Conservation (phyloP, 2,888 invertebrate species). For the Chymomyza amoena region DNA sequence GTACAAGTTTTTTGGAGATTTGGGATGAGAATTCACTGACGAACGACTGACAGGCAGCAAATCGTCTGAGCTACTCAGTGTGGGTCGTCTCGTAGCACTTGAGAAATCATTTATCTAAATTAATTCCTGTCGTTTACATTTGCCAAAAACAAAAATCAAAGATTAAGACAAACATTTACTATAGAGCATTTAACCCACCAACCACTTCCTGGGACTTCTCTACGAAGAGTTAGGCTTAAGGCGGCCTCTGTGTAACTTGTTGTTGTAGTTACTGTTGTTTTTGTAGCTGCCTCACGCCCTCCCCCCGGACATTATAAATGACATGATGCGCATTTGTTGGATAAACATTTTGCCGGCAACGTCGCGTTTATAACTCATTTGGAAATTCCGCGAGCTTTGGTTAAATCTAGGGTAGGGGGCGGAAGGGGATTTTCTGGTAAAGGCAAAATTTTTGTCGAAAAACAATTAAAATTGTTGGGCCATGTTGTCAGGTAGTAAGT, state of each 20-base stretch:
- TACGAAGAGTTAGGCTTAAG: neutral
- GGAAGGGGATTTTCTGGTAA: slow-evolving; percentile 15
- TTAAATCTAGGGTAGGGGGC: slow-evolving; percentile 23
- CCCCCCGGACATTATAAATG: slow-evolving; percentile 67
- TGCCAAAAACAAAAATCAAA: slow-evolving; percentile 78
- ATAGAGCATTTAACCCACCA: slow-evolving; percentile 50
- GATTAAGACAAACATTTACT: slow-evolving; percentile 79
- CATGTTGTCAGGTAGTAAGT: neutral
- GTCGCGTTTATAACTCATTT: slow-evolving; percentile 76
- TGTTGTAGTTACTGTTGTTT: neutral
- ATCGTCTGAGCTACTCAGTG: slow-evolving; percentile 50
- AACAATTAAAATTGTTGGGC: slow-evolving; percentile 74
- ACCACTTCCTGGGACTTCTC: slow-evolving; percentile 19
- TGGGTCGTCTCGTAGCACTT: slow-evolving; percentile 58
- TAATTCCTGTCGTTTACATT: slow-evolving; percentile 80
- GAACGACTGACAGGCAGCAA: slow-evolving; percentile 67
- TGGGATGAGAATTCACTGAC: slow-evolving; percentile 1
- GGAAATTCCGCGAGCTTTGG: slow-evolving; percentile 68
- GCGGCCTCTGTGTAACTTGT: neutral
- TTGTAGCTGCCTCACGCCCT: neutral
- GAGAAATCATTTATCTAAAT: slow-evolving; percentile 79
- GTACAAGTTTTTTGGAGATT: slow-evolving; percentile 11
- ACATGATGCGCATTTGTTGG: slow-evolving; percentile 64
- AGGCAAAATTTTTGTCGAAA: slow-evolving; percentile 44
- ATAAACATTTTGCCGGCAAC: slow-evolving; percentile 49